Percentiles rank a stretch among this genome's conserved stretches.
Conservation (phyloP, 2,888 invertebrate species). For the Drosophila affinis region DNA sequence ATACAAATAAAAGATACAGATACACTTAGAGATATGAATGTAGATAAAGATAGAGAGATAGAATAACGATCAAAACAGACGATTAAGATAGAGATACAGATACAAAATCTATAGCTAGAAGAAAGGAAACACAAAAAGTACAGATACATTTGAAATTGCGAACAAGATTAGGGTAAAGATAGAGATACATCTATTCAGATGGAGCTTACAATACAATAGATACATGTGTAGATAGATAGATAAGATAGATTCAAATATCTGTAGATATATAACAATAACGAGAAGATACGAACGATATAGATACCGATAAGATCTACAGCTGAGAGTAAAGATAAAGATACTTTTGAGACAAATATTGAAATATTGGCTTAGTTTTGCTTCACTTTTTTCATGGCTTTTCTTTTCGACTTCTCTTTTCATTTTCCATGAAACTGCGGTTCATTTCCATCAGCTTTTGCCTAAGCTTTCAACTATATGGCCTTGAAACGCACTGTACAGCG, state of each 20-base stretch:
- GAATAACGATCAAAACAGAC: not conserved
- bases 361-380: not conserved
- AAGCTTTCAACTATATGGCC: too few relatives aligned
- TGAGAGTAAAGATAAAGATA: not conserved
- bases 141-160: not conserved
- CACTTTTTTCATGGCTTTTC: not conserved
- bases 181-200: not conserved
- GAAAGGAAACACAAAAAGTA: not conserved
- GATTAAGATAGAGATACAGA: not conserved
- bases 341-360: not conserved
- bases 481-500: not conserved
- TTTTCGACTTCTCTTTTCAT: too few relatives aligned
- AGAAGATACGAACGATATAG: not conserved
- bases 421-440: too few relatives aligned
- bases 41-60: conserved; percentile 20
- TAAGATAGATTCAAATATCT: too few relatives aligned
- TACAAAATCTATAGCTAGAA: not conserved
- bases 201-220: not conserved
- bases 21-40: conserved; percentile 20
- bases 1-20: conserved; percentile 33
- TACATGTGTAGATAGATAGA: not conserved
- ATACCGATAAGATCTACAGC: not conserved
- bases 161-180: too few relatives aligned
- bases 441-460: too few relatives aligned
- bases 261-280: not conserved